Evolutionary conservation across 35 echinoderm and acorn worm genomes (phyloP).

Genomic region (Lytechinus variegatus): DNA sequence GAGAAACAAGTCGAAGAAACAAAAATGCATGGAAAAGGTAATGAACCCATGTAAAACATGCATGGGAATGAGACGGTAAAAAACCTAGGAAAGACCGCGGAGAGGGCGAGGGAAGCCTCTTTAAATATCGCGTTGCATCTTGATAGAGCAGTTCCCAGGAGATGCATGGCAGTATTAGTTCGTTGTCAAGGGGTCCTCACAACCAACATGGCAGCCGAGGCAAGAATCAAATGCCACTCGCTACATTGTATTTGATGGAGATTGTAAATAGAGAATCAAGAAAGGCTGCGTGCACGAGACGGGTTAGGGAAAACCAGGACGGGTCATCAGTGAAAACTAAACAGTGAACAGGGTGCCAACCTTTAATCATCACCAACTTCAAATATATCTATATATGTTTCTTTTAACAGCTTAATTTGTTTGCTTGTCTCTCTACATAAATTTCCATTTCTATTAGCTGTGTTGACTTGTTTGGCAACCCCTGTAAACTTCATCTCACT

Average conservation of each 20-base stretch:
- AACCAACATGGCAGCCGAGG: neutral
- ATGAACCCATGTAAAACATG: neutral
- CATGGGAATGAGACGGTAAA: neutral
- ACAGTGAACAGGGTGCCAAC: neutral
- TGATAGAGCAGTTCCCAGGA: neutral
- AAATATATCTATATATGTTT: no score
- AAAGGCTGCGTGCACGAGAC: neutral
- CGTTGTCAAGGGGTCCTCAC: constrained; percentile 17
- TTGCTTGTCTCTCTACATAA: neutral
- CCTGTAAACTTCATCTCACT: no score
- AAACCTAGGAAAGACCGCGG: neutral
- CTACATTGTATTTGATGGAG: constrained; percentile 19
- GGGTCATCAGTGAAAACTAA: neutral
- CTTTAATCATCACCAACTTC: neutral
- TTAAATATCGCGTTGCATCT: constrained; percentile 24
- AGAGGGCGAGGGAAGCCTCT: neutral
- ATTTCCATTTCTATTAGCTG: neutral
- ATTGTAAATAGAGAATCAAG: constrained; percentile 27
- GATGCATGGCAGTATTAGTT: neutral
- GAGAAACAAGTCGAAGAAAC: neutral
- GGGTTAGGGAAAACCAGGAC: neutral
- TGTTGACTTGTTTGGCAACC: neutral
- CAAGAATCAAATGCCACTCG: constrained; percentile 40
- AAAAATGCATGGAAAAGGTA: neutral
- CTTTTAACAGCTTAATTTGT: no score